Conservation (phyloP, 1,140 invertebrate genomes). For the Solenopsis fugax region DNA sequence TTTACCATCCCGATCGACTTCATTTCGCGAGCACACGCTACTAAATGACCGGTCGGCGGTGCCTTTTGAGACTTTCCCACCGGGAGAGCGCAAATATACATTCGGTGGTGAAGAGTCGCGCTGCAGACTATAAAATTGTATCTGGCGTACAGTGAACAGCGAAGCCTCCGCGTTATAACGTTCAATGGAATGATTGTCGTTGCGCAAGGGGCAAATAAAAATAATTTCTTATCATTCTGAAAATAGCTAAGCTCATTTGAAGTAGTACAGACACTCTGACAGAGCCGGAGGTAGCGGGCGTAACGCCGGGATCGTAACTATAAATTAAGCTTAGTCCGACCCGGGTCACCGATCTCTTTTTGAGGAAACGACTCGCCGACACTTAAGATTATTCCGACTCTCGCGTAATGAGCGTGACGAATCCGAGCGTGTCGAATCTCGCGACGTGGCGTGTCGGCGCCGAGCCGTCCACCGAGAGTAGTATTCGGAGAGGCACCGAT, state of each 20-base stretch:
- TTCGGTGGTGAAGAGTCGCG: conserved; percentile 2
- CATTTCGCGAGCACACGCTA: conserved; percentile 57
- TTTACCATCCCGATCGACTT: conserved; percentile 72
- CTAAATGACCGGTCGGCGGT: conserved; percentile 56
- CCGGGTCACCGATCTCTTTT: conserved; percentile 25
- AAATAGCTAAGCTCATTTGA: not conserved
- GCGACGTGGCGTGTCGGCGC: conserved; percentile 40
- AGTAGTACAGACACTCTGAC: not conserved
- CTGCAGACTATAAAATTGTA: conserved; percentile 49
- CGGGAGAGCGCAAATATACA: conserved; percentile 59
- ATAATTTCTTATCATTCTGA: not conserved
- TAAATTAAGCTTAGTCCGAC: not conserved
- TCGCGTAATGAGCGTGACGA: conserved; percentile 55
- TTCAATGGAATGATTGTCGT: not conserved
- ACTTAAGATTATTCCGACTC: conserved; percentile 37
- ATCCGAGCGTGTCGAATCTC: conserved; percentile 43
- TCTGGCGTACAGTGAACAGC: not conserved
- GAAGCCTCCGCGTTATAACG: not conserved
- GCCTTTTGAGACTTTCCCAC: conserved; percentile 65
- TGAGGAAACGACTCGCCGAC: conserved; percentile 22
- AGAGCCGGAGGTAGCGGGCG: not conserved
- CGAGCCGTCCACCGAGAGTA: conserved; percentile 10
- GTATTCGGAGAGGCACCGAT: conserved; percentile 4
- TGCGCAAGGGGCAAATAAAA: not conserved
- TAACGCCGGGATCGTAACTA: not conserved